Base-by-base conservation (phyloP, 2,113 vertebrate species). In the Lontra canadensis region DNA sequence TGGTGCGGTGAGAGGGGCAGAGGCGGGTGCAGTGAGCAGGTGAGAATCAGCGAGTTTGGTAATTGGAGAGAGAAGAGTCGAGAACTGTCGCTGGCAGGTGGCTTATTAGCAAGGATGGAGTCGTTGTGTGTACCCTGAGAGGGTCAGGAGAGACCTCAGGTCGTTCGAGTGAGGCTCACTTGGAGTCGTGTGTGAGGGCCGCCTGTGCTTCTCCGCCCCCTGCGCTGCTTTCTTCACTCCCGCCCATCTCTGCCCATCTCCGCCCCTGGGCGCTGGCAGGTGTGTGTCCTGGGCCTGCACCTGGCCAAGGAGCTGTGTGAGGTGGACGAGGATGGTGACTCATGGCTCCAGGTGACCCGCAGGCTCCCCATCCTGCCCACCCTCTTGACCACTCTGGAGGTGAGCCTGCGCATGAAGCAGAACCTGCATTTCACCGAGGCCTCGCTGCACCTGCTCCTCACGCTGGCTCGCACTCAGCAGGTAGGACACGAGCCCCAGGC, bases 381-480 rank as follows among this genome's bases (percentile, higher is more conserved):
- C 0, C 99, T 99, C 44, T 99, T 99, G 80, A 99, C 99, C 5
- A 99, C 99, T 0, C 97, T 99, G 79, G 99, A 99, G 98, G 99
- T 99, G 98, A 99, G 99, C 98, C 99, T 99, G 78, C 99, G 99
- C 69, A 97, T 99, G 97, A 99, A 99, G 98, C 99, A 99, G 98
- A 99, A 99, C 98, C 99, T 99, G 21, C 99, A 99, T 97, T 99
- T 99, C 98, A 99, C 99, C 0, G 99, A 99, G 98, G 99, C 99
- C 0, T 98, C 99, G 0, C 98, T 99, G 25, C 99, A 99, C 97
- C 98, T 99, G 98, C 99, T 99, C 90, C 99, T 99, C 94, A 99
- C 99, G 0, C 98, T 99, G 96, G 99, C 99, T n/a, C 99, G 99
- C 87, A 99, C 99, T 7, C 99, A 99, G 21, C 99, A 99, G 99